Evolutionary conservation across 2,113 vertebrate genomes (phyloP), one percentile per base, ranked within the genome.

Genomic region (Hippoglossus stenolepis): DNA sequence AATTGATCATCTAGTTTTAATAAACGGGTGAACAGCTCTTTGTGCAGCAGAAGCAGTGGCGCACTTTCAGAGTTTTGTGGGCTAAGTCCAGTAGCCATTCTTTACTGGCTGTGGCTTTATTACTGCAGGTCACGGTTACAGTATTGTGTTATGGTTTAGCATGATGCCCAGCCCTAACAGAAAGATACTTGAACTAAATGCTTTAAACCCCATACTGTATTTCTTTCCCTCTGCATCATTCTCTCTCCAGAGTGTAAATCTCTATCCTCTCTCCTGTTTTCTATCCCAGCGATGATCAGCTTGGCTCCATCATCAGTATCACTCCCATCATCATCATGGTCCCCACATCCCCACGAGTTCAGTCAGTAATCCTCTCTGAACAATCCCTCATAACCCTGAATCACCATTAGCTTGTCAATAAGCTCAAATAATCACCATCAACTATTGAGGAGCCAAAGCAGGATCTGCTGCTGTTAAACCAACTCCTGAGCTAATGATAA

Each of bases 351-450:
- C 65, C 10, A 12, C 71, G 67, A 66, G 66, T 82, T 79, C 66
- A 60, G 21, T 76, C 64, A 57, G 65, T 89, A 90, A 91, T 91
- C 89, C 86, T 89, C 87, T 86, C 79, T 77, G 85, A 89, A 75
- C 90, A 93, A 88, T 90, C 86, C 87, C 60, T 82, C 24, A 64
- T 61, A 88, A 66, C 85, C 85, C 81, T 38, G 77, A 88, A 84
- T 87, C 80, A 79, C 73, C 75, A 89, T 87, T 89, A 89, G 73
- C 80, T 83, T 84, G 82, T 92, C 86, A 88, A 90, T 91, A 89
- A 92, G 80, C 87, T 74, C 65, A 74, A 89, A 89, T 92, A 87
- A 89, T 85, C 86, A 80, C 79, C 58, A 82, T 90, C 61, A 57
- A 78, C 77, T 77, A 70, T 69, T 80, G 77, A 85, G 69, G 68